Conservation (phyloP, 2,797 vertebrate genomes). For the Gastrophryne carolinensis region DNA sequence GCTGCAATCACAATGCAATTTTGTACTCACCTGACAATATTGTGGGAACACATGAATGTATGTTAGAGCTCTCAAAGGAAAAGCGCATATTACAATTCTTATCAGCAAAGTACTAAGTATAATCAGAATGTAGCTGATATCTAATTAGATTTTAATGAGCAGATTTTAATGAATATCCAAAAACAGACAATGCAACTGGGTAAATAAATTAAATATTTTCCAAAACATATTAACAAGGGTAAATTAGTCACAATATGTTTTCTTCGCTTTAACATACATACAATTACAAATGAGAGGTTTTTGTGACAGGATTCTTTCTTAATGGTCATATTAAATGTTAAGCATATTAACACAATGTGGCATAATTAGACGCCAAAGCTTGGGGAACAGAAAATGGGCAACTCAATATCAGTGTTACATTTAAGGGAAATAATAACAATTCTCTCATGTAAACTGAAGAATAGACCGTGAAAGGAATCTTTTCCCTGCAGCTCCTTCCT, state of each 20-base stretch:
- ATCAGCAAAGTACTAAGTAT: no score
- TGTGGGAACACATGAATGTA: no score
- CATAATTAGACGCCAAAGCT: conserved; percentile 36
- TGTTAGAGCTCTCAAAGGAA: no score
- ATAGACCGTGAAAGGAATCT: conserved; percentile 5
- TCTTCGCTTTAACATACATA: neutral
- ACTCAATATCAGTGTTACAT: conserved; percentile 2
- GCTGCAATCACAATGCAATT: no score
- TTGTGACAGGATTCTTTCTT: neutral
- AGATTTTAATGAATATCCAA: no score
- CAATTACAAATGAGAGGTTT: neutral
- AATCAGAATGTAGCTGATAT: no score
- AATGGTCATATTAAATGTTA: conserved; percentile 36
- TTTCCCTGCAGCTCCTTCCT: neutral
- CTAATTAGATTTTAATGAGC: no score
- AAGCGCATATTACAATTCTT: no score
- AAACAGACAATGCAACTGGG: no score
- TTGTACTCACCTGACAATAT: no score
- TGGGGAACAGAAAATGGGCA: conserved; percentile 17
- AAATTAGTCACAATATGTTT: neutral
- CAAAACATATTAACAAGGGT: neutral
- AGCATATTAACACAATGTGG: conserved; percentile 31
- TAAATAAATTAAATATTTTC: no score
- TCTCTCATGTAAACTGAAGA: neutral
- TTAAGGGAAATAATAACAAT: neutral